Percentiles rank a stretch among this genome's conserved stretches.
phyloP scores from a whole-genome alignment of 2,888 invertebrate genomes.

The Amphiduros pacificus region DNA sequence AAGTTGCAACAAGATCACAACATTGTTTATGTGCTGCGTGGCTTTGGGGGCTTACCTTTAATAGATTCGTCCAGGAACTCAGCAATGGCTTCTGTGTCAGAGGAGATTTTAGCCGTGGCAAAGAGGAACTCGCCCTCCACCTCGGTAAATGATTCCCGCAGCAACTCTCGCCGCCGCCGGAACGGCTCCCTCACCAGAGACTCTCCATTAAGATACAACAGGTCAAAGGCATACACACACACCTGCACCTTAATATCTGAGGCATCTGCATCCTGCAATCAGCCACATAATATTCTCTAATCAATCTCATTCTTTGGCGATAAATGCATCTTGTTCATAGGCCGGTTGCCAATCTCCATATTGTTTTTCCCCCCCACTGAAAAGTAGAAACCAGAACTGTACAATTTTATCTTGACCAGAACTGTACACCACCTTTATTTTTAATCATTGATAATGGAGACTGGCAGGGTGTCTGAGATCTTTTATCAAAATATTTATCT shows the following conservation, averaged over 20 bases:
- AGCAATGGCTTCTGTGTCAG: conserved; percentile 86
- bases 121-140: conserved; percentile 81
- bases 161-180: conserved; percentile 71
- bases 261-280: conserved; percentile 71
- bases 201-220: conserved; percentile 86
- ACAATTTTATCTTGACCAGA: too few species aligned
- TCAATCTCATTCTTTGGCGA: too few species aligned
- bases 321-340: too few species aligned
- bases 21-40: too few species aligned
- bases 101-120: conserved; percentile 81
- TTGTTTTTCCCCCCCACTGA: too few species aligned
- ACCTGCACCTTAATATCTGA: conserved; percentile 83
- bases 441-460: too few species aligned
- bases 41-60: conserved; percentile 68
- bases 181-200: conserved; percentile 81
- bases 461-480: too few species aligned
- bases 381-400: too few species aligned
- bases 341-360: too few species aligned
- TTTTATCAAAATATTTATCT: too few species aligned
- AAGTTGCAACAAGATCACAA: too few species aligned
- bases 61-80: conserved; percentile 92
- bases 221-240: conserved; percentile 95
- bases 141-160: conserved; percentile 65
- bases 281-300: neutral
- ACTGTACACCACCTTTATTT: too few species aligned